Percentiles rank a stretch among this genome's conserved stretches.
Conservation (phyloP, 2,888 invertebrate genomes). For the Lymantria dispar region DNA sequence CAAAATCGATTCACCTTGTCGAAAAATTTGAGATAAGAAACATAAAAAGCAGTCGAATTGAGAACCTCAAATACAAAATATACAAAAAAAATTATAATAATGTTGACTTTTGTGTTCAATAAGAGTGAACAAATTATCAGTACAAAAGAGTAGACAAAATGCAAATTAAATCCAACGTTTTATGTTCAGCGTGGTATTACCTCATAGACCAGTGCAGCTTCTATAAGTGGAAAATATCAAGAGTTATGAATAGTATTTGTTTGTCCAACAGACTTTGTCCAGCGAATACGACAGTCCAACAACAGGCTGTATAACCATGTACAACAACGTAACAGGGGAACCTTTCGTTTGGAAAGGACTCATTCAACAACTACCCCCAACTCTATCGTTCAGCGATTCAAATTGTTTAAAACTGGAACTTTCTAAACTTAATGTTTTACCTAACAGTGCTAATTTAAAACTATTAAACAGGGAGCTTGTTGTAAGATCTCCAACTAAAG, state of each 20-base stretch:
- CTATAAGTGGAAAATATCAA: too few relatives aligned
- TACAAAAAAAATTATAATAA: too few relatives aligned
- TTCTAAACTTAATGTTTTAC: slow-evolving; percentile 49
- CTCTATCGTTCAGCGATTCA: slow-evolving; percentile 36
- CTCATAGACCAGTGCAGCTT: too few relatives aligned
- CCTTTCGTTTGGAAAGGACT: slow-evolving; percentile 54
- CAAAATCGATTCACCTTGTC: too few relatives aligned
- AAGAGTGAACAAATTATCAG: too few relatives aligned
- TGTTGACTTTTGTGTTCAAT: too few relatives aligned
- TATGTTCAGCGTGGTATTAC: too few relatives aligned
- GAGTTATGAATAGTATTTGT: background rate
- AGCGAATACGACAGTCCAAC: slow-evolving; percentile 30
- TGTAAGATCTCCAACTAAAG: slow-evolving; percentile 41
- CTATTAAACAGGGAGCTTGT: slow-evolving; percentile 49
- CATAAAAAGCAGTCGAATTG: too few relatives aligned
- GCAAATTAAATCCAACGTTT: too few relatives aligned
- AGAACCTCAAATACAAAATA: too few relatives aligned
- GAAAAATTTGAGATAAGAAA: too few relatives aligned
- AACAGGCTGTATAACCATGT: slow-evolving; percentile 52
- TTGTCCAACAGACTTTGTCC: slow-evolving; percentile 44
- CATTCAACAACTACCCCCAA: slow-evolving; percentile 40
- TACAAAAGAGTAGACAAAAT: too few relatives aligned
- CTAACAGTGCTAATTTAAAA: slow-evolving; percentile 56
- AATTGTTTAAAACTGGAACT: slow-evolving; percentile 46
- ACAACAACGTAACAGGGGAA: slow-evolving; percentile 61